phyloP scores from a whole-genome alignment of 1,140 invertebrate species.

The Pseudomyrmex dendroicus region DNA sequence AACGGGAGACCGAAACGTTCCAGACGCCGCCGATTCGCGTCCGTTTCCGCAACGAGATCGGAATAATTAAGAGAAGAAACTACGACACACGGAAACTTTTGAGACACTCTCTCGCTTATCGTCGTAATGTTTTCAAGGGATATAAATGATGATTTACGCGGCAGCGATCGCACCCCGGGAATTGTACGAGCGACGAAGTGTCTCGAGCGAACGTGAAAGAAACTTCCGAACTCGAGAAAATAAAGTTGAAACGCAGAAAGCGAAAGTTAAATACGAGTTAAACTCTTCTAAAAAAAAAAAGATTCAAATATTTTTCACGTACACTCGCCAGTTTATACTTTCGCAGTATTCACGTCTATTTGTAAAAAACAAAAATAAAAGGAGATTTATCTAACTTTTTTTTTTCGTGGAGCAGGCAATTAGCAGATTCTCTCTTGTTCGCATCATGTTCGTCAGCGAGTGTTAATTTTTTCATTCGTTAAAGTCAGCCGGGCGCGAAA shows the following conservation, averaged over 20 bases:
- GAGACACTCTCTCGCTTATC: neutral
- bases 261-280: neutral
- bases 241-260: neutral
- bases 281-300: neutral
- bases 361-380: constrained; percentile 3
- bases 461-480: constrained; percentile 7
- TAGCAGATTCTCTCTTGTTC: neutral
- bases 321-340: neutral
- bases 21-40: constrained; percentile 4
- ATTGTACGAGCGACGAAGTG: neutral
- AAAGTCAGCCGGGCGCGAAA: neutral
- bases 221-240: neutral
- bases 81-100: neutral
- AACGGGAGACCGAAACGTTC: constrained; percentile 20
- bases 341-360: neutral
- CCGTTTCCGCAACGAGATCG: constrained; percentile 33
- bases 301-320: neutral
- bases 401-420: neutral
- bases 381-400: constrained; percentile 3
- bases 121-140: constrained; percentile 5
- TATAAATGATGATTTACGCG: neutral
- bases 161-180: neutral
- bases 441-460: neutral
- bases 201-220: neutral
- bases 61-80: constrained; percentile 58